phyloP scores from a whole-genome alignment of 2,113 vertebrate species.

The Machaerirhynchus nigripectus region DNA sequence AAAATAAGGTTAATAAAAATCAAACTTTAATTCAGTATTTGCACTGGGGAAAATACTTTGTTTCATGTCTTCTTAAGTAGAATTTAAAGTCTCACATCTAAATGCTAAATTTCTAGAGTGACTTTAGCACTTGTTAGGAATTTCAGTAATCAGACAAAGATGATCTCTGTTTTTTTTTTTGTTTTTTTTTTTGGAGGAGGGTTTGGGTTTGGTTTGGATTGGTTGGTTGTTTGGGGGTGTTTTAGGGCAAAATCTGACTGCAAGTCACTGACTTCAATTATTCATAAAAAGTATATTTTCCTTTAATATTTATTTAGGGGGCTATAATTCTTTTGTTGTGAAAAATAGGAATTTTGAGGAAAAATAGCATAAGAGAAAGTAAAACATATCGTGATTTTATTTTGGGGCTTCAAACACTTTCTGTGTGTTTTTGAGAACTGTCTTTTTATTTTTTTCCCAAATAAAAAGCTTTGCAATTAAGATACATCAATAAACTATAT shows the following conservation, averaged over 20 bases:
- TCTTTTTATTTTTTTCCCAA: neutral
- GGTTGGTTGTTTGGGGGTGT: neutral
- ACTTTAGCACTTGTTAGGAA: neutral
- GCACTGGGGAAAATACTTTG: accelerated
- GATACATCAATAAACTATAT: neutral
- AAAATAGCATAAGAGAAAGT: neutral
- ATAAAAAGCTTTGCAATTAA: neutral
- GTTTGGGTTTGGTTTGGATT: neutral
- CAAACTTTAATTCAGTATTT: neutral
- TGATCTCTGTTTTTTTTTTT: neutral
- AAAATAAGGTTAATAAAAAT: neutral
- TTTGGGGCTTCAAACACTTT: accelerated
- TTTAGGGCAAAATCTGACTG: neutral
- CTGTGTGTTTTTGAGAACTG: neutral
- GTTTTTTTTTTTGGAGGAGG: neutral
- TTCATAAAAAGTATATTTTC: neutral
- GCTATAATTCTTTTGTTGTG: neutral
- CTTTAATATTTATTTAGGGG: accelerated
- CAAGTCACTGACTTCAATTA: neutral
- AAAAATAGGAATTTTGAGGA: neutral
- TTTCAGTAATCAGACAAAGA: neutral
- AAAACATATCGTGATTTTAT: neutral
- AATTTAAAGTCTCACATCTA: neutral
- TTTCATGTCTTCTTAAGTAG: neutral
- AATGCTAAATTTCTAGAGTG: neutral